Evolutionary conservation across 2,113 vertebrate species (phyloP).

Genomic region (Phrynosoma blainvillii): DNA sequence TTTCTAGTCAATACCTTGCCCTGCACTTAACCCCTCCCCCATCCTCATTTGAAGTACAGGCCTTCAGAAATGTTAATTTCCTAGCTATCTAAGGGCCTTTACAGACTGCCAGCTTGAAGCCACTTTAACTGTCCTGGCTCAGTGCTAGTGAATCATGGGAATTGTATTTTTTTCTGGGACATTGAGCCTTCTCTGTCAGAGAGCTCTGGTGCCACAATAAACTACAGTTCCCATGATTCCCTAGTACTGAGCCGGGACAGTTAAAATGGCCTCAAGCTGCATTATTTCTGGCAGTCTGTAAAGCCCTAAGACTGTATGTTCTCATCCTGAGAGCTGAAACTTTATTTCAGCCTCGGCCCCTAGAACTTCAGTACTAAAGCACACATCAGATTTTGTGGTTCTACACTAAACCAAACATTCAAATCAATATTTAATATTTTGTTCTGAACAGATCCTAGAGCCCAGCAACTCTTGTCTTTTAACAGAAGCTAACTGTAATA

Average conservation of each 20-base stretch:
- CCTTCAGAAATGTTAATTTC: not conserved
- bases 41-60: conserved; percentile 1
- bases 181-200: no score
- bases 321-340: not conserved
- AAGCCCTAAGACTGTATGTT: not conserved
- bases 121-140: no score
- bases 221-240: no score
- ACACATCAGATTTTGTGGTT: not conserved
- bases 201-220: no score
- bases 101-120: no score
- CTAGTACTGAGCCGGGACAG: no score
- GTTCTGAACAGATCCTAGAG: conserved; percentile 40
- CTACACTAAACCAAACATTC: conserved; percentile 27
- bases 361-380: not conserved
- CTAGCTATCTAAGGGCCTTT: not conserved
- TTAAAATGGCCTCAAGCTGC: no score
- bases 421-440: conserved; percentile 29
- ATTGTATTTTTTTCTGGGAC: no score
- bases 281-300: no score
- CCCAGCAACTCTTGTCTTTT: conserved; percentile 51
- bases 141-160: no score
- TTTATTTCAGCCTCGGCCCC: not conserved
- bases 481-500: conserved; percentile 56
- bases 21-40: not conserved
- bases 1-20: not conserved